Conservation (phyloP, 2,113 vertebrate genomes). For the Pagrus major region DNA sequence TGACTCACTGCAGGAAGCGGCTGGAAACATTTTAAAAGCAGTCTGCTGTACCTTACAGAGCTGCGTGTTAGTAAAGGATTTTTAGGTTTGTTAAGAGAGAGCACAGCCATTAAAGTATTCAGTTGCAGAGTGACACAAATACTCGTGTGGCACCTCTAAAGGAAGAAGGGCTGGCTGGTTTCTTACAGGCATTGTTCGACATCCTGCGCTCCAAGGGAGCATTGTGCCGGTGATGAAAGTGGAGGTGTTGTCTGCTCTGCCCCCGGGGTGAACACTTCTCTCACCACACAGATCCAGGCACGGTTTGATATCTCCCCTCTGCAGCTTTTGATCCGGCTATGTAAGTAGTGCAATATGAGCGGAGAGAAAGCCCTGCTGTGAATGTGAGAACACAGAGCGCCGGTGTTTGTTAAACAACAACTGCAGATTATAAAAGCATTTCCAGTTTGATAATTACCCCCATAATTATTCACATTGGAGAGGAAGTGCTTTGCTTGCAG, state of each 20-base stretch:
- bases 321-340: slow-evolving; percentile 61
- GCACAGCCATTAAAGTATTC: slow-evolving; percentile 37
- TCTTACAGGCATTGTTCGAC: slow-evolving; percentile 47
- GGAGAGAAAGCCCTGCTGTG: slow-evolving; percentile 41
- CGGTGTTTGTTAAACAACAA: slow-evolving; percentile 51
- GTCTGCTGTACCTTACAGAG: not conserved
- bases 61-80: not conserved
- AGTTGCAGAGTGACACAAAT: slow-evolving; percentile 37
- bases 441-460: slow-evolving; percentile 42
- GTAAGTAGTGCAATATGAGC: slow-evolving; percentile 55
- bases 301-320: slow-evolving; percentile 60
- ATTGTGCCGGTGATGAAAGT: slow-evolving; percentile 61
- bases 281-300: slow-evolving; percentile 53
- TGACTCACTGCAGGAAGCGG: slow-evolving; percentile 42
- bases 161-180: slow-evolving; percentile 23
- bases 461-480: slow-evolving; percentile 20
- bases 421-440: slow-evolving; percentile 31
- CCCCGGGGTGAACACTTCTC: slow-evolving; percentile 57
- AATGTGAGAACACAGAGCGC: slow-evolving; percentile 42
- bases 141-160: slow-evolving; percentile 32
- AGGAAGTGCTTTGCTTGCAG: slow-evolving; percentile 9
- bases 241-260: slow-evolving; percentile 64
- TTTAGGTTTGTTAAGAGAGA: slow-evolving; percentile 40
- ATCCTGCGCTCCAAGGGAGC: slow-evolving; percentile 40
- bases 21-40: slow-evolving; percentile 44